phyloP scores from a whole-genome alignment of 1,140 invertebrate genomes.

The Oncopeltus fasciatus region DNA sequence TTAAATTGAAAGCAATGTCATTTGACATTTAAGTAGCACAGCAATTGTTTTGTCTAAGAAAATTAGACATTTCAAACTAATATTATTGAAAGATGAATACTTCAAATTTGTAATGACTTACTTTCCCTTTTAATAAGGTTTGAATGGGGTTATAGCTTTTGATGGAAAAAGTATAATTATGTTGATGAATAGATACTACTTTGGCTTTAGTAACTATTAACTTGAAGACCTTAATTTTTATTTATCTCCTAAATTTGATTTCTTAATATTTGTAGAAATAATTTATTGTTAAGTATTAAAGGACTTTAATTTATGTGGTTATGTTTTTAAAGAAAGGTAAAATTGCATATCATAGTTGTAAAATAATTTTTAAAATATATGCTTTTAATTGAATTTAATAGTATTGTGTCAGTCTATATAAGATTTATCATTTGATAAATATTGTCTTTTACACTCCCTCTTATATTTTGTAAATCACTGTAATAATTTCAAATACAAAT shows the following conservation, averaged over 20 bases:
- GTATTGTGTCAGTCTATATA: too few species aligned
- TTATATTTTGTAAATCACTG: too few species aligned
- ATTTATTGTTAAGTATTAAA: not conserved
- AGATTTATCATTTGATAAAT: too few species aligned
- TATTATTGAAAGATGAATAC: not conserved
- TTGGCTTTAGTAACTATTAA: not conserved
- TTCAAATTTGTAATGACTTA: not conserved
- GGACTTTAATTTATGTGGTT: constrained; percentile 1
- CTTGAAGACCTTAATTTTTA: not conserved
- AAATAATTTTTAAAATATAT: constrained; percentile 20
- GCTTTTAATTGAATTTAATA: constrained; percentile 18
- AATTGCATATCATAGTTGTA: constrained; percentile 23
- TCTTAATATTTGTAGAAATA: not conserved
- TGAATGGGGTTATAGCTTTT: not conserved
- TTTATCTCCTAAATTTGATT: not conserved
- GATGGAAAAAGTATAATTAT: not conserved
- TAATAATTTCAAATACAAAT: too few species aligned
- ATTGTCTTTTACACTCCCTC: too few species aligned
- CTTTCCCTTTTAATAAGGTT: not conserved
- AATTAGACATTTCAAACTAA: not conserved
- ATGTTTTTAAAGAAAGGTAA: not conserved
- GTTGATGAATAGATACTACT: not conserved
- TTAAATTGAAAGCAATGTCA: not conserved
- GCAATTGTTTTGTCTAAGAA: too few species aligned
- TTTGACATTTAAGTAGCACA: not conserved